phyloP scores from a whole-genome alignment of 2,888 invertebrate genomes.

The Cheilosia soror region DNA sequence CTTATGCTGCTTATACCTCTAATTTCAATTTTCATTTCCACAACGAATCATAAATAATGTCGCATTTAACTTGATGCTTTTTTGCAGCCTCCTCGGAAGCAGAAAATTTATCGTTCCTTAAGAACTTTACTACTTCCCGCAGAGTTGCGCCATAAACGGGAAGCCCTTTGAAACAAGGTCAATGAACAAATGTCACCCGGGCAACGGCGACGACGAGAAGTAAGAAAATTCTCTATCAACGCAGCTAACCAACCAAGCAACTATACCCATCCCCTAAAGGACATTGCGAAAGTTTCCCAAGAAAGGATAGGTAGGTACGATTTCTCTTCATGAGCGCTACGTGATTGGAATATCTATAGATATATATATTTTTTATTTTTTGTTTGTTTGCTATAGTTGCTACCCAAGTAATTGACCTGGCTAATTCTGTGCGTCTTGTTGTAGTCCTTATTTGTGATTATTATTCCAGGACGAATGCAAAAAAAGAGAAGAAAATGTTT shows the following conservation, averaged over 20 bases:
- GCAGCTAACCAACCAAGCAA: neutral
- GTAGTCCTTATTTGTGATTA: constrained; percentile 13
- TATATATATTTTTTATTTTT: neutral
- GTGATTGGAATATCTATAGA: constrained; percentile 66
- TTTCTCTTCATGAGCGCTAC: constrained; percentile 41
- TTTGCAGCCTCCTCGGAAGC: neutral
- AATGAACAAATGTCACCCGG: constrained; percentile 12
- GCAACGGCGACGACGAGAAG: neutral
- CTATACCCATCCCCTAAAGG: neutral
- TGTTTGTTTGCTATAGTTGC: constrained; percentile 26
- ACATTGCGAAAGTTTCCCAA: constrained; percentile 26
- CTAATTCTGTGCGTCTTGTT: constrained; percentile 6
- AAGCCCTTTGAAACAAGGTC: constrained; percentile 10
- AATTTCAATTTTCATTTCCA: constrained; percentile 2
- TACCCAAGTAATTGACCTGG: constrained; percentile 47
- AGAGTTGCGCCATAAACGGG: neutral
- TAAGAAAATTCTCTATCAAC: neutral
- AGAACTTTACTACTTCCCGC: neutral
- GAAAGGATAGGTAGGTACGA: neutral
- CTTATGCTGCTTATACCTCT: neutral
- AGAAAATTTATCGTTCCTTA: constrained; percentile 6
- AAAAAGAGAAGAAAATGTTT: neutral
- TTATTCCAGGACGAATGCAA: constrained; percentile 18
- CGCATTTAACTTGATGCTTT: constrained; percentile 7
- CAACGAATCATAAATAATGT: constrained; percentile 21